Evolutionary conservation across 2,888 invertebrate species (phyloP).

Genomic region (Cloeon dipterum): DNA sequence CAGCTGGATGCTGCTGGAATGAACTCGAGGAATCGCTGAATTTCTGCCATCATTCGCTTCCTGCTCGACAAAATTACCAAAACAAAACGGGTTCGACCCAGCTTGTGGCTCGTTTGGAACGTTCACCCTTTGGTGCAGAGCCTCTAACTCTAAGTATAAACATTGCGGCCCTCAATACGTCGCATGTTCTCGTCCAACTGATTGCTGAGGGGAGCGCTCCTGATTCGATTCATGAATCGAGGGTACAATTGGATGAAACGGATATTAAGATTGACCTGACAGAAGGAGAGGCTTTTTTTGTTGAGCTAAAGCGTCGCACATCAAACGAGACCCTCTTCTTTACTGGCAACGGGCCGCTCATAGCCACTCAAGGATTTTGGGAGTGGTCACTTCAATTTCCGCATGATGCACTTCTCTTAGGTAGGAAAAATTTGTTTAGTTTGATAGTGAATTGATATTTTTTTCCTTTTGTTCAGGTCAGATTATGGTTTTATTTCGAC

Average conservation of each 20-base stretch:
- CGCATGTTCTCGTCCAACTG: slow-evolving; percentile 8
- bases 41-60: slow-evolving; percentile 27
- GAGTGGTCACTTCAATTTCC: slow-evolving; percentile 31
- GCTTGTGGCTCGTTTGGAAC: slow-evolving; percentile 7
- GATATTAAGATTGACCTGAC: slow-evolving; percentile 3
- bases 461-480: too few relatives aligned
- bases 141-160: slow-evolving; percentile 6
- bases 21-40: slow-evolving; percentile 13
- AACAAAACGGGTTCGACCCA: slow-evolving; percentile 2
- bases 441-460: too few relatives aligned
- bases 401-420: slow-evolving; percentile 22
- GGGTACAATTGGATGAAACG: not conserved
- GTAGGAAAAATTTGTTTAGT: too few relatives aligned
- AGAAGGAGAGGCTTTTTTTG: slow-evolving; percentile 3
- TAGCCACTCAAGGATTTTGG: slow-evolving; percentile 33
- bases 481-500: too few relatives aligned
- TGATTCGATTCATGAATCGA: not conserved
- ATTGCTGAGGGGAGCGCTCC: not conserved
- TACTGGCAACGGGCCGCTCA: slow-evolving; percentile 29
- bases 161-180: slow-evolving; percentile 5
- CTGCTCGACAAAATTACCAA: slow-evolving; percentile 26
- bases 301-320: slow-evolving; percentile 4
- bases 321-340: slow-evolving; percentile 19
- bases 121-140: slow-evolving; percentile 16
- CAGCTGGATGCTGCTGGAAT: slow-evolving; percentile 26